Base-by-base conservation (phyloP, 2,888 invertebrate genomes). In the Horisme vitalbata region DNA sequence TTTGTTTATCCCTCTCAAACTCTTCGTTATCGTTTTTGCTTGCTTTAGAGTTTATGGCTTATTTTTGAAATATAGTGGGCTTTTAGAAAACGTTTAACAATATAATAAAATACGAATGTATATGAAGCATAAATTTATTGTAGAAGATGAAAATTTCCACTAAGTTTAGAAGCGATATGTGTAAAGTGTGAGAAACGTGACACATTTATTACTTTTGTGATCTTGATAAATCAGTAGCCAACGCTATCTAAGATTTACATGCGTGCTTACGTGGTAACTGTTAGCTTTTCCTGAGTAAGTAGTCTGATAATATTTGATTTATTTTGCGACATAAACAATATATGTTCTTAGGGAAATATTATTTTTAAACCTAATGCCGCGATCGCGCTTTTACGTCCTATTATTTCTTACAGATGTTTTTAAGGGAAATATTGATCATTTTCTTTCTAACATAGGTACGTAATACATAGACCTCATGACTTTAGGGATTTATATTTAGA, bases 141-240 rank as follows among this genome's bases (percentile, higher is more conserved):
- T 55, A 52, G 55, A 55, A 43, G 48, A 55, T 52, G 50, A 68
- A 76, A 75, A 57, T 48, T 72, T 79, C 75, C 76, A 71, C 46
- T 57, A 41, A 48, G 35, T 38, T 50, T 38, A 52, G 35, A 45
- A 51, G 44, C 45, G 43, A 55, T 59, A 52, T 61, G 52, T 62
- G 52, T 59, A 55, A 47, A 59, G 59, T 60, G 68, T 67, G 66
- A 70, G 57, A 57, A 71, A 71, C 75, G 68, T 78, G 82, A 83
- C 71, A 76, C 67, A 79, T 83, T 80, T 81, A 80, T 73, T 70
- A 75, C 65, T 71, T 73, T 64, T 64, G 65, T 74, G 69, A 71
- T 80, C 75, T 68, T 75, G 75, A 77, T 79, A 77, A 74, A 81
- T 77, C 75, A 74, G 73, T 68, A 48, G 57, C 44, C 48, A 59